Conservation (phyloP, 2,888 invertebrate species). For the Parochlus steinenii region DNA sequence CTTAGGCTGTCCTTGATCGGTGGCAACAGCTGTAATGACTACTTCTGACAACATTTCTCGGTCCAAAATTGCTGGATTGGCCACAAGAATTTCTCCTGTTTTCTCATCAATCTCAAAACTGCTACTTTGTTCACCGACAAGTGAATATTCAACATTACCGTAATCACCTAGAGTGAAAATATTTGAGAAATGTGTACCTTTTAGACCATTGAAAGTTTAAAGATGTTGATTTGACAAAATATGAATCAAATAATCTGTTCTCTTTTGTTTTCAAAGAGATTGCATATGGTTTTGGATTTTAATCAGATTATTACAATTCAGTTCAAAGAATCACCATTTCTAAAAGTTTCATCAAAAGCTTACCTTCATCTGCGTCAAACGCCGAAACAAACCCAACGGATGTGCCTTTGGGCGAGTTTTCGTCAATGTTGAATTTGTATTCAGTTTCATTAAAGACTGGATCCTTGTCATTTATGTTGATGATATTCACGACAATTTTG, state of each 20-base stretch:
- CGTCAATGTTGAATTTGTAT: constrained; percentile 56
- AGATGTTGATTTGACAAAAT: not conserved
- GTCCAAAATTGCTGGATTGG: constrained; percentile 54
- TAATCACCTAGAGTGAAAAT: constrained; percentile 36
- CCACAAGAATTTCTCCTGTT: constrained; percentile 61
- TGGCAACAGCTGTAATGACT: constrained; percentile 61
- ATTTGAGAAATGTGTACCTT: not conserved
- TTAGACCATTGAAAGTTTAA: not conserved
- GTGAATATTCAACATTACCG: constrained; percentile 59
- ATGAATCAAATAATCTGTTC: not conserved
- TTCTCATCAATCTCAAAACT: constrained; percentile 55
- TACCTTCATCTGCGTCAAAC: constrained; percentile 59
- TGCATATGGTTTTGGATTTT: constrained; percentile 1
- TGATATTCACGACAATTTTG: constrained; percentile 54
- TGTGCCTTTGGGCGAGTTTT: constrained; percentile 59
- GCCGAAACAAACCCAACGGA: constrained; percentile 57
- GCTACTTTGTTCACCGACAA: constrained; percentile 55
- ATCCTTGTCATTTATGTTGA: constrained; percentile 77
- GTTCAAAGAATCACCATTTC: constrained; percentile 8
- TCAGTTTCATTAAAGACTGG: constrained; percentile 52
- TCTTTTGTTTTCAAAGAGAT: not conserved
- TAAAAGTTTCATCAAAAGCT: no score
- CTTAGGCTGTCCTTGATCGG: constrained; percentile 45
- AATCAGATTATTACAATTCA: constrained; percentile 1
- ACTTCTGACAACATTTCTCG: constrained; percentile 55